Base-by-base conservation (phyloP, 2,113 vertebrate species). In the Melospiza melodia region DNA sequence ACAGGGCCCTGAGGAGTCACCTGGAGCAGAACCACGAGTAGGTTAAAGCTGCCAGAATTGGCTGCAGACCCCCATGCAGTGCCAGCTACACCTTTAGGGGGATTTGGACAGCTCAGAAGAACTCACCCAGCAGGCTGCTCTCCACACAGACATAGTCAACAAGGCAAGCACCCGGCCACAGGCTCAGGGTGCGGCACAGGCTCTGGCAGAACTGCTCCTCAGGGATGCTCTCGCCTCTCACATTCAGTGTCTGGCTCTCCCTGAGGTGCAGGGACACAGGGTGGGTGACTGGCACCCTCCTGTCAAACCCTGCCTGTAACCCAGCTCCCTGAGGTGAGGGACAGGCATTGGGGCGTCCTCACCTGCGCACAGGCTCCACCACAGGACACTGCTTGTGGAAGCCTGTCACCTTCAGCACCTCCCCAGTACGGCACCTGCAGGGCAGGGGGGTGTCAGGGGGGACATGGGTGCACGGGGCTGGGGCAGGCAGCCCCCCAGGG, bases 141-240 rank as follows among this genome's bases (percentile, higher is more conserved):
- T 99, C 99, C 52, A 97, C 98, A 20, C 99, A 99, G 96, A 98
- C 62, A 3, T 99, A 99, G 95, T 99, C 99, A 5, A 99, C 44
- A 52, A 99, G 98, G 80, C 95, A 97, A 76, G 98, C 98, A 1
- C 98, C 99, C 0, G 98, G 98, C 99, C 99, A 99, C 97, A 97
- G 96, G 58, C 65, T 80, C 52, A 99, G 96, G 0, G 98, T 97
- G 5, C 52, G 96, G 93, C 96, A 92, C 92, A 99, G 93, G 76
- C 98, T 98, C 10, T 51, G 92, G 27, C 97, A 98, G 95, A 99
- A 99, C 75, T 97, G 33, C 1, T 97, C 96, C 95, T 99, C 99
- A 0, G 98, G 94, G 58, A 98, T 97, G 77, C 97, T 98, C 96
- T 99, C 99, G 3, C 99, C 99, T 41, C 99, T 97, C 13, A 99